These are phyloP conservation scores for Gadopsis bispinosus DNA, from an alignment of 2,797 vertebrate genomes.

Conservation along the genomic window DNA sequence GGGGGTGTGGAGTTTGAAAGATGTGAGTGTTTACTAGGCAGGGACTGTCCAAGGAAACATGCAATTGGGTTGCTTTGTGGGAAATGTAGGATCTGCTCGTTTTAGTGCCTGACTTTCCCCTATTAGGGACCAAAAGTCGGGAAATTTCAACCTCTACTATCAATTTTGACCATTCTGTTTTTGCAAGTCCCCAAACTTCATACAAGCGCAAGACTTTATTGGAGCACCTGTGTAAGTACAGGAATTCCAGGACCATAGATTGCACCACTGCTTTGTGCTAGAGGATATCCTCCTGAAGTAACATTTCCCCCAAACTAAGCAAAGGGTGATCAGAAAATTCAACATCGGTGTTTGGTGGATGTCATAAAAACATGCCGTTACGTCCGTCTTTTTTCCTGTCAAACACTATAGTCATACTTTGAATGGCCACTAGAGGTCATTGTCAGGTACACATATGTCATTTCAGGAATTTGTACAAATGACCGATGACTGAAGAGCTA, in stretches of 20 bases:
- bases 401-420: not conserved
- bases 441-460: not conserved
- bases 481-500: not conserved
- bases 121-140: not conserved
- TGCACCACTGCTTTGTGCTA: not conserved
- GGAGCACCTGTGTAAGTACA: not conserved
- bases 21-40: not conserved
- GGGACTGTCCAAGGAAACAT: not conserved
- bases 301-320: not conserved
- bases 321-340: not conserved
- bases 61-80: not conserved
- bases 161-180: not conserved
- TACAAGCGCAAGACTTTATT: no score
- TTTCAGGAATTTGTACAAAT: not conserved
- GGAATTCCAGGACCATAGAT: not conserved
- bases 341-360: not conserved
- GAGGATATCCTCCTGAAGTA: no score
- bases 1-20: not conserved
- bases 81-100: conserved; percentile 3
- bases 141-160: not conserved
- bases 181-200: not conserved
- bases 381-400: not conserved
- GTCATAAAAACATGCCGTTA: not conserved
- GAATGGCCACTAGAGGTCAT: not conserved
- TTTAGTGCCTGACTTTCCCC: not conserved